Conservation (phyloP, 1,140 invertebrate genomes). For the Gryllus bimaculatus region DNA sequence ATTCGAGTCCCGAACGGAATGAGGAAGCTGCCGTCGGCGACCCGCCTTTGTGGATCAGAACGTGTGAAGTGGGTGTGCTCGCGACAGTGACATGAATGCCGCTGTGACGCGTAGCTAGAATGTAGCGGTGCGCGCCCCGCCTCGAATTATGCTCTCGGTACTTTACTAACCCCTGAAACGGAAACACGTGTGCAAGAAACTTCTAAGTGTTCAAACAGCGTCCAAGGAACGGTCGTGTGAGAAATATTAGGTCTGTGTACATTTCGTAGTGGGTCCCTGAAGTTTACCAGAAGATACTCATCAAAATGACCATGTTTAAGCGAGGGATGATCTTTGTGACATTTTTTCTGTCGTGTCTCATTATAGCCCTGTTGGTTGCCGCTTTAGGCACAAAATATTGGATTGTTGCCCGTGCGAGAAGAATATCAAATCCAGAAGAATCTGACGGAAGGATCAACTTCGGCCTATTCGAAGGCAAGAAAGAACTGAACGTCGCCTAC, state of each 20-base stretch:
- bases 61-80: neutral
- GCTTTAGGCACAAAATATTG: constrained; percentile 81
- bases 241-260: too few relatives aligned
- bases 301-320: constrained; percentile 45
- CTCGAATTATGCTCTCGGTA: too few relatives aligned
- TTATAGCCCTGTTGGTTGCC: constrained; percentile 70
- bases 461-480: constrained; percentile 74
- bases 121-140: neutral
- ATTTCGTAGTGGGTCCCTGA: too few relatives aligned
- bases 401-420: constrained; percentile 65
- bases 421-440: constrained; percentile 52
- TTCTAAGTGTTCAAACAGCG: too few relatives aligned
- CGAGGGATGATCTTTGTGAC: constrained; percentile 78
- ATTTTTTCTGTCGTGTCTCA: constrained; percentile 74
- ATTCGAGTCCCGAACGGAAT: neutral
- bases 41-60: neutral
- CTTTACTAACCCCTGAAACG: too few relatives aligned
- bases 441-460: constrained; percentile 71
- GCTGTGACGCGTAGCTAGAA: neutral
- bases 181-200: too few relatives aligned
- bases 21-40: neutral
- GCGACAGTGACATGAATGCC: neutral
- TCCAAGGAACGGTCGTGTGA: too few relatives aligned
- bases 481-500: constrained; percentile 71
- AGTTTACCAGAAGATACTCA: too few relatives aligned